Percentiles rank a stretch among this genome's conserved stretches.
phyloP scores from a whole-genome alignment of 2,113 vertebrate genomes.

The Callaeas wilsoni region DNA sequence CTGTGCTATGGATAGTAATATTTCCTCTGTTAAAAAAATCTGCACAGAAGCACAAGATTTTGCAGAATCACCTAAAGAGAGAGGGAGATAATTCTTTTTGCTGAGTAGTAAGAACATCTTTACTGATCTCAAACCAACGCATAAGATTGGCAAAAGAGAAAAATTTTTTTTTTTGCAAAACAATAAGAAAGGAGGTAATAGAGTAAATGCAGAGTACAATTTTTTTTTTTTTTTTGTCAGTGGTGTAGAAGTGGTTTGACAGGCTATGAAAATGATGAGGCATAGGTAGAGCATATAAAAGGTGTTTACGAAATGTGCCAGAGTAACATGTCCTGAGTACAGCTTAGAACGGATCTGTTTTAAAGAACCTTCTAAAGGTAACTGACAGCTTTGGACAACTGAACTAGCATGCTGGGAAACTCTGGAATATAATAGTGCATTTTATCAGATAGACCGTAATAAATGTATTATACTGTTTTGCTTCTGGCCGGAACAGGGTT shows the following conservation, averaged over 20 bases:
- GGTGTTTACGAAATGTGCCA: neutral
- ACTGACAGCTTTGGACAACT: neutral
- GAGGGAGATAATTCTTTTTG: neutral
- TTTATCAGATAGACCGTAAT: neutral
- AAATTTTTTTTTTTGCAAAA: neutral
- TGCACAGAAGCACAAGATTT: neutral
- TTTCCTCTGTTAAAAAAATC: neutral
- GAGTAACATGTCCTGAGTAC: neutral
- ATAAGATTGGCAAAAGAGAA: neutral
- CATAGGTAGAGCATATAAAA: neutral
- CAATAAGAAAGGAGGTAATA: neutral
- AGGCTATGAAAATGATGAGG: neutral
- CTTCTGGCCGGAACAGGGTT: neutral
- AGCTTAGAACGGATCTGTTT: neutral
- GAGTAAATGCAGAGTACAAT: neutral
- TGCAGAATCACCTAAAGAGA: neutral
- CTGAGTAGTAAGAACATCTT: neutral
- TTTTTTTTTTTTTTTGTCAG: too few species aligned
- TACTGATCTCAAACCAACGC: neutral
- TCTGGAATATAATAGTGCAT: neutral
- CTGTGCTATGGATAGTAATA: neutral
- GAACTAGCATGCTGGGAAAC: neutral
- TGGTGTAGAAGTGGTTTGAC: neutral
- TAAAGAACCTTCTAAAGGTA: neutral
- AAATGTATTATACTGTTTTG: neutral